Evolutionary conservation across 2,888 invertebrate genomes (phyloP), one percentile per base, ranked within the genome.

Genomic region (Sphaeridia pumilis): DNA sequence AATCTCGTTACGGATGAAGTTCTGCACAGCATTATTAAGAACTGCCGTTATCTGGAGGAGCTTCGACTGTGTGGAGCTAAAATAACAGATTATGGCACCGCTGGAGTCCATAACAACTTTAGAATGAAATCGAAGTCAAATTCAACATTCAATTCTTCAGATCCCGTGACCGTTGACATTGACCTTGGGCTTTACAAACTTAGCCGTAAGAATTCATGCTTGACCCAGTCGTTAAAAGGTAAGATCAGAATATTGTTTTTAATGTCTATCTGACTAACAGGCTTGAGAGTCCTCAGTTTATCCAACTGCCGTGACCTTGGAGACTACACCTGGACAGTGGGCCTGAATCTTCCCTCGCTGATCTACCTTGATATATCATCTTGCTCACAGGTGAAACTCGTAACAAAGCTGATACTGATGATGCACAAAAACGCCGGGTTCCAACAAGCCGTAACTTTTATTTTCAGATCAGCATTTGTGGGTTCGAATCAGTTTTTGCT

Each of bases 241-340:
- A 25, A 12, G 3, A 21, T 27, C 35, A 21, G 10, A 36, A 14
- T 20, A 49, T 17, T n/a, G 20, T 49, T 1, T 4, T 21, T 12
- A 20, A 26, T 43, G n/a, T 2, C 24, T 26, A 4, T 2, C n/a
- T 51, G 7, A 17, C 24, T 25, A 17, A 17, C 43, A 56, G 56
- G 22, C 20, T 38, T 56, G 22, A 49, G 42, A 38, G 24, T 20
- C 22, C 17, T 56, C 22, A 52, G 52, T 34, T 17, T 56, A 20
- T 52, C 52, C 2, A 35, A 21, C 1, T 56, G 56, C 38, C 44
- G 34, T 7, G 52, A 41, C 35, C 26, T 56, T n/a, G 46, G 46
- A 41, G 56, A 56, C 26, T 48, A 52, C 25, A 46, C 56, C 1
- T 56, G 56, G 56, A 52, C 52, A 25, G 14, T 49, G 24, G 56